These are phyloP conservation scores for Alosa alosa DNA, from an alignment of 2,113 vertebrate species.

Conservation along the genomic window DNA sequence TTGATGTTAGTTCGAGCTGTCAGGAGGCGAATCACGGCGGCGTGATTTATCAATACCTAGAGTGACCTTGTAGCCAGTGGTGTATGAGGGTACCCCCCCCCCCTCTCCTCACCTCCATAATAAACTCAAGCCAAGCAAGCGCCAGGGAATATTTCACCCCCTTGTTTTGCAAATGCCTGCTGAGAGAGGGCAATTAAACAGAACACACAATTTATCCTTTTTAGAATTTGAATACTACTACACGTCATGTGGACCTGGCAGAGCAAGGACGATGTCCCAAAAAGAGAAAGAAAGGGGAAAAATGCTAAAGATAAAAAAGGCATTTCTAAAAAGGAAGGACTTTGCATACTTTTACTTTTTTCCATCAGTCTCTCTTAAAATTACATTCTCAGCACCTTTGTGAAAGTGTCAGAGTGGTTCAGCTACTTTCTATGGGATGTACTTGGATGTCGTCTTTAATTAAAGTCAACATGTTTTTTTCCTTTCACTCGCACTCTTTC, in stretches of 20 bases:
- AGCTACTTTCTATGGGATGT: slow-evolving; percentile 57
- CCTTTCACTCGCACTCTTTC: not conserved
- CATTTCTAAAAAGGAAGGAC: not conserved
- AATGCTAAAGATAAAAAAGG: not conserved
- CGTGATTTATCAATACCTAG: slow-evolving; percentile 99
- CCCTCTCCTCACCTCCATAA: not conserved
- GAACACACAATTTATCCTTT: slow-evolving; percentile 7
- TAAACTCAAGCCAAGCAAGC: slow-evolving; percentile 11
- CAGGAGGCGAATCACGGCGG: slow-evolving; percentile 99
- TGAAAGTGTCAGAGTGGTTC: slow-evolving; percentile 5
- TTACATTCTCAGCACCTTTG: slow-evolving; percentile 18
- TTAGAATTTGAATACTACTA: not conserved
- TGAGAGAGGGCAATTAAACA: not conserved
- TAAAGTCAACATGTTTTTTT: slow-evolving; percentile 45
- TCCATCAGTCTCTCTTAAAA: not conserved
- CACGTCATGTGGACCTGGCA: not conserved
- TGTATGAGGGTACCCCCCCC: slow-evolving; percentile 65
- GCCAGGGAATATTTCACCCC: not conserved
- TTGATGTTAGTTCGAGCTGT: slow-evolving; percentile 99
- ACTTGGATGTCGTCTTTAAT: slow-evolving; percentile 61
- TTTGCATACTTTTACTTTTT: slow-evolving; percentile 9
- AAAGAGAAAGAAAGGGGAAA: not conserved
- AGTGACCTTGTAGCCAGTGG: slow-evolving; percentile 91
- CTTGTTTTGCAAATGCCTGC: not conserved
- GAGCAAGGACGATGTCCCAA: not conserved